Base-by-base conservation (phyloP, 2,888 invertebrate genomes). In the Ceratothoa steindachneri region DNA sequence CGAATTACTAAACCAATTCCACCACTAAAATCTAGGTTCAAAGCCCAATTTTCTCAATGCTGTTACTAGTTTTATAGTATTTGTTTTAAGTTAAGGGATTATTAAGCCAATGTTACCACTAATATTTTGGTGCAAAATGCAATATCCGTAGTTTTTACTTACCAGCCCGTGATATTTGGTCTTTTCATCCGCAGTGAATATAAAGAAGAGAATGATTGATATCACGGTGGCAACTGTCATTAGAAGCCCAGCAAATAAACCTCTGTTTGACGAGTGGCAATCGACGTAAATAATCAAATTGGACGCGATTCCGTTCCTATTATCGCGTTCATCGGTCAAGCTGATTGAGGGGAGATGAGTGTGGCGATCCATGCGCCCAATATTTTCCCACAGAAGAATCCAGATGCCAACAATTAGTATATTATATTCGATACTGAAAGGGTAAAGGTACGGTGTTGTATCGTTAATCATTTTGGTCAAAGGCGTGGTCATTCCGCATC, bases 391-490 rank as follows among this genome's bases (percentile, higher is more conserved):
- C 81, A 92, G 89, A 65, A 91, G 89, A 82, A 89, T 90, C 82
- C 90, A 88, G 28, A 91, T 87, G 24, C 90, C 91, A 81, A 91
- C 91, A 72, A 91, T 89, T 75, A 92, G 87, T 82, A 92, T 90
- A 84, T 90, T 91, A 84, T 90, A 92, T 84, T 92, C 90, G 30
- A 92, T 90, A 80, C 89, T 90, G 83, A 92, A 92, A 0, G 92
- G 92, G 82, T 90, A 92, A 19, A 93, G 85, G 83, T 92, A 92
- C 0, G 91, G 91, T 0, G 91, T 90, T 81, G 90, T 88, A 82
- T 88, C 82, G 71, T 82, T 80, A 68, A 83, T 82, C 69, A 83
- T 81, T 66, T 82, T 81, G 4, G 83, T 82, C 30, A 83, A 81
- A 28, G 81, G 80, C 2, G 82, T 82, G 65, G 81, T 81, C 71